Base-by-base conservation (phyloP, 2,113 vertebrate species). In the Hydrochoerus hydrochaeris region DNA sequence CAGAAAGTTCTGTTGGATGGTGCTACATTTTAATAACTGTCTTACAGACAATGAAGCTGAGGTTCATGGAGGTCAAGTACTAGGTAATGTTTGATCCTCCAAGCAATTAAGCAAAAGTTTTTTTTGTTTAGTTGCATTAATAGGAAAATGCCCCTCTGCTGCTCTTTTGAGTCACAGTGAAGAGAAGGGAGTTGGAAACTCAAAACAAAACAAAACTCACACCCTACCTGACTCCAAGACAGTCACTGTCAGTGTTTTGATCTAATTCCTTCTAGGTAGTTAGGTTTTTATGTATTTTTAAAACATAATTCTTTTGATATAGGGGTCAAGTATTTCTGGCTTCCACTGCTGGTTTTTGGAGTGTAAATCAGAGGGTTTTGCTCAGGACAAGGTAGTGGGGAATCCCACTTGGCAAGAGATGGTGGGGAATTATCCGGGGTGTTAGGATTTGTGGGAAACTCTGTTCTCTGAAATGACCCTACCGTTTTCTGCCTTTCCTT, bases 401-500 rank as follows among this genome's bases (percentile, higher is more conserved):
- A 97, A 95, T 88, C 85, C 97, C 97, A 91, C 69, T 97, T 96
- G 96, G 96, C 96, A 86, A 92, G 58, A n/a, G 85, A 20, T 30
- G 26, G 92, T 91, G 92, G 95, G 96, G 96, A 93, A 96, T 97
- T 97, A 97, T 96, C 80, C 1, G 1, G 73, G 46, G 54, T 85
- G 88, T 94, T 78, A 88, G 94, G 26, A 80, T 52, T 97, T 97
- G 96, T 98, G 97, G 97, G 98, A 98, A 98, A 89, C 81, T 62
- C 35, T 57, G 32, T 90, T 97, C 81, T 96, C 93, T 80, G 89
- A 81, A 88, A 75, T 96, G 81, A 95, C 69, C 69, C 91, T 83
- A 44, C 65, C 28, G 11, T 90, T 85, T 88, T 92, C 80, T 88
- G 63, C 44, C 67, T 94, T 81, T 49, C 88, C 93, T 60, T 87